These are phyloP conservation scores for Periplaneta americana DNA, from an alignment of 1,140 invertebrate species.

Conservation along the genomic window DNA sequence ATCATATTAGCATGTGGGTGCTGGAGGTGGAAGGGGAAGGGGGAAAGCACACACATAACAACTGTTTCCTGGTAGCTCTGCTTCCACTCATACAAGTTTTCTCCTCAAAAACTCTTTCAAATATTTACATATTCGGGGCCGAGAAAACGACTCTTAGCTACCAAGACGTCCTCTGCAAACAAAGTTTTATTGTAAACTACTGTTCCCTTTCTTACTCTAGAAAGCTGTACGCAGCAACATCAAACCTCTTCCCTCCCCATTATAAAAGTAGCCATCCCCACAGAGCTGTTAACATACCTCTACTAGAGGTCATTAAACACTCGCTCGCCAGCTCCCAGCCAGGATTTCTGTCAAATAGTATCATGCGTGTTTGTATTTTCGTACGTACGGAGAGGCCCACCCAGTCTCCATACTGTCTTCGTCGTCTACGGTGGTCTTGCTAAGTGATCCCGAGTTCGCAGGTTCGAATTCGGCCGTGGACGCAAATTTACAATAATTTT, in stretches of 20 bases:
- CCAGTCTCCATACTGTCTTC: too few species aligned
- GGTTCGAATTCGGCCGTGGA: too few species aligned
- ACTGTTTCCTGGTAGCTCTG: not conserved
- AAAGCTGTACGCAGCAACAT: not conserved
- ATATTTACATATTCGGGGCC: not conserved
- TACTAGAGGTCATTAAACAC: not conserved
- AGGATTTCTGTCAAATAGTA: too few species aligned
- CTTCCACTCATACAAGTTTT: not conserved
- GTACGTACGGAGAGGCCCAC: too few species aligned
- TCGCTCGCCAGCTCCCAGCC: not conserved
- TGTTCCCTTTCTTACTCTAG: not conserved
- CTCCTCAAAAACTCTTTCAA: not conserved
- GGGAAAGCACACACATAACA: not conserved
- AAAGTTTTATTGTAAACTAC: not conserved
- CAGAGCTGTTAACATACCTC: not conserved
- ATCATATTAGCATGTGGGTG: constrained; percentile 10
- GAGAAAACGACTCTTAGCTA: not conserved
- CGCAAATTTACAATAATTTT: too few species aligned
- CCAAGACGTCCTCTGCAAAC: not conserved
- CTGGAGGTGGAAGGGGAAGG: not conserved
- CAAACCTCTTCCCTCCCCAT: not conserved
- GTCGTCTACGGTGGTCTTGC: too few species aligned
- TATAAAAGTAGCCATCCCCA: not conserved
- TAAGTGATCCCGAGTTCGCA: too few species aligned
- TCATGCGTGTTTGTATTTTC: too few species aligned